Percentiles rank a stretch among this genome's conserved stretches.
Evolutionary conservation across 2,888 invertebrate species (phyloP).

Genomic region (Melanotus villosus): DNA sequence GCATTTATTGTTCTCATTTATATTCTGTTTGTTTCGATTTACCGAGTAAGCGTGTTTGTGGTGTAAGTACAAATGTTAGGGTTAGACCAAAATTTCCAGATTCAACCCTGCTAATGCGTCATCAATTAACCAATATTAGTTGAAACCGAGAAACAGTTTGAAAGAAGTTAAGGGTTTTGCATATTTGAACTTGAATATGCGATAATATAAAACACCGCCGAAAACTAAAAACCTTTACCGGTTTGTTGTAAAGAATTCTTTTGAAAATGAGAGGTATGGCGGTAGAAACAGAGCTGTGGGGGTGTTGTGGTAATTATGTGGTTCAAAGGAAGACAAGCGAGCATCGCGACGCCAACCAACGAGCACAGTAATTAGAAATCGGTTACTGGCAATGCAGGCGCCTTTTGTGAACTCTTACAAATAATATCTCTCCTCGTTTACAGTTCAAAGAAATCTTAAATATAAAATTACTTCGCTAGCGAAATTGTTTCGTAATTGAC

Average conservation of each 20-base stretch:
- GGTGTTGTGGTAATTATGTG: slow-evolving; percentile 64
- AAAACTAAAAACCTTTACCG: background rate
- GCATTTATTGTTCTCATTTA: too few relatives aligned
- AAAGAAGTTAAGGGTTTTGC: background rate
- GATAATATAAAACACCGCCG: background rate
- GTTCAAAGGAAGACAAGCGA: slow-evolving; percentile 62
- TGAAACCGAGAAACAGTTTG: background rate
- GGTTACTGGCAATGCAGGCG: slow-evolving; percentile 47
- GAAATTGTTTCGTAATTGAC: slow-evolving; percentile 55
- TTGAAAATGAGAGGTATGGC: slow-evolving; percentile 25
- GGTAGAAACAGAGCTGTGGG: slow-evolving; percentile 52
- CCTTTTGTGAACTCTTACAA: slow-evolving; percentile 56
- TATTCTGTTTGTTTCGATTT: background rate
- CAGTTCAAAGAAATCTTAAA: slow-evolving; percentile 55
- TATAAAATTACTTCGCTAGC: slow-evolving; percentile 54
- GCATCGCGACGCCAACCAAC: slow-evolving; percentile 51
- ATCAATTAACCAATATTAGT: background rate
- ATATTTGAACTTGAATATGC: background rate
- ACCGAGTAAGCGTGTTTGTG: slow-evolving; percentile 2
- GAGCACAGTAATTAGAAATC: slow-evolving; percentile 63
- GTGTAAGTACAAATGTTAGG: background rate
- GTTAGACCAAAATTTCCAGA: background rate
- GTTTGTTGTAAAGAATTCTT: slow-evolving; percentile 13
- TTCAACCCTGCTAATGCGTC: background rate
- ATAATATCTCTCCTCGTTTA: slow-evolving; percentile 54